Evolutionary conservation across 2,113 vertebrate species (phyloP), one percentile per base, ranked within the genome.

Genomic region (Nibea coibor): DNA sequence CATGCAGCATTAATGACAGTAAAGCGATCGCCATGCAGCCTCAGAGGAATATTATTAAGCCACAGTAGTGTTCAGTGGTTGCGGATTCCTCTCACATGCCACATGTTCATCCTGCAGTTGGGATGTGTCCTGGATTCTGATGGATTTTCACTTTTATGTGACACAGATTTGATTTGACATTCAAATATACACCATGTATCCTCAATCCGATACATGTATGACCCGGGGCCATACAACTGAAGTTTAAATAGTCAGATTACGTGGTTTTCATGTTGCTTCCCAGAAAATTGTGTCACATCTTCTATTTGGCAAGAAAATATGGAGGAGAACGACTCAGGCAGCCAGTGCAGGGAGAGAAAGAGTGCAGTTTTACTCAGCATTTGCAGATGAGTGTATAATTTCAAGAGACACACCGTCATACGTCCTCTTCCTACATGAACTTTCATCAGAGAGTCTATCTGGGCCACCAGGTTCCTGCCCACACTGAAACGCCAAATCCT

Each of bases 401-500:
- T 63, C 22, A 12, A 31, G 14, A 11, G 6, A 65, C 48, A 70
- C 28, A 22, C 42, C 58, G 47, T 39, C 22, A 54, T 1, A 17
- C 67, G 26, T 24, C 35, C 20, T 72, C 35, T 20, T 42, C 58
- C 20, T 81, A 20, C 11, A 31, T 67, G 5, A 71, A 47, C 51
- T 75, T 53, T 72, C 63, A 71, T 67, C 59, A 77, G 63, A 20
- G 53, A 31, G 66, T 56, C 54, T 82, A 87, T 87, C 74, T 87
- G 78, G 86, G 86, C 78, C 78, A 85, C 28, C 45, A n/a, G 48
- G 20, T 72, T 58, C 72, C 73, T 75, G 39, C 26, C 53, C 64
- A 61, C 51, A 57, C 70, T 76, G 19, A 53, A 69, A 73, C 12
- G 1, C 35, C 73, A 87, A 90, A 93, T 88, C 86, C 87, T 89